Percentiles rank a stretch among this genome's conserved stretches.
phyloP scores from a whole-genome alignment of 2,797 vertebrate species.

The Bothrops alternatus region DNA sequence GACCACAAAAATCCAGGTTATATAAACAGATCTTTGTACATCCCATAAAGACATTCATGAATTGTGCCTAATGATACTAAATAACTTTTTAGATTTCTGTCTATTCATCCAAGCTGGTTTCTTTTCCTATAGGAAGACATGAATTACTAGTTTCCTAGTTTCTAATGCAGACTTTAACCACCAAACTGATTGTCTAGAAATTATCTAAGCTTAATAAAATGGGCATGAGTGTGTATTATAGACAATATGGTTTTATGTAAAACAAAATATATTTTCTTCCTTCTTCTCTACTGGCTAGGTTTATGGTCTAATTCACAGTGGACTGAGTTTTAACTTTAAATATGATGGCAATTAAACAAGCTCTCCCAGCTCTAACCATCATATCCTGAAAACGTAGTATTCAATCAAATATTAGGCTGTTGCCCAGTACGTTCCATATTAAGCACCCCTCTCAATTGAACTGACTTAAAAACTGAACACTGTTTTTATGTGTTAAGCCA shows the following conservation, averaged over 20 bases:
- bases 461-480: not conserved
- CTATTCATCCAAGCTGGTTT: not conserved
- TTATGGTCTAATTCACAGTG: not conserved
- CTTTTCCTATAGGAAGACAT: not conserved
- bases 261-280: not conserved
- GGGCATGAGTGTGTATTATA: not conserved
- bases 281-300: not conserved
- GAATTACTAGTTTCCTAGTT: not conserved
- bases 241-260: not conserved
- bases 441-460: constrained; percentile 29
- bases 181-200: not conserved
- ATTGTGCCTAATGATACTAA: not conserved
- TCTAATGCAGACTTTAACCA: not conserved
- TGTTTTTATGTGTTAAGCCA: constrained; percentile 60
- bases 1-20: not conserved
- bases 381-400: not conserved
- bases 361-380: not conserved
- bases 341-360: not conserved
- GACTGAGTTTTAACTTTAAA: not conserved
- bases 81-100: not conserved
- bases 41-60: not conserved
- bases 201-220: not conserved
- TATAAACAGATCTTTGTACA: not conserved
- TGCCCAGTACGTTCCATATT: not conserved
- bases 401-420: not conserved